Percentiles rank a stretch among this genome's conserved stretches.
Conservation (phyloP, 2,113 vertebrate species). For the Hemiprocne comata region DNA sequence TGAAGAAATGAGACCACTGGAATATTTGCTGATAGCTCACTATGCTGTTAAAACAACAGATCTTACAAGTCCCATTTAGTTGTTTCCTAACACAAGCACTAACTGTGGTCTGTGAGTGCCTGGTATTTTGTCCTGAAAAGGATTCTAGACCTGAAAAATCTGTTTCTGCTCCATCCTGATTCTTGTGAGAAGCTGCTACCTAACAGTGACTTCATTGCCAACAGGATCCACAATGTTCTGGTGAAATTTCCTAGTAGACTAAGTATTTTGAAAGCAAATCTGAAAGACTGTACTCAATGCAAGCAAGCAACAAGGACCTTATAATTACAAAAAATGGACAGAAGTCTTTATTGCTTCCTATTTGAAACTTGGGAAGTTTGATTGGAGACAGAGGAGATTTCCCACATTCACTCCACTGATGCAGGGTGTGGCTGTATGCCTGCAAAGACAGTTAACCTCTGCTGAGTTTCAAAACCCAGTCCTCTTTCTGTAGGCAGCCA, state of each 20-base stretch:
- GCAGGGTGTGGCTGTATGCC: neutral
- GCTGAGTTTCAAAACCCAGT: neutral
- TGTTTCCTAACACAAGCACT: neutral
- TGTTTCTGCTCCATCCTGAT: neutral
- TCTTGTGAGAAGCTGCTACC: neutral
- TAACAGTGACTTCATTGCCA: neutral
- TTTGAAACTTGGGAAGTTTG: neutral
- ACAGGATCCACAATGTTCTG: neutral
- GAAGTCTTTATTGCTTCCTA: neutral
- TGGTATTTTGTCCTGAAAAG: neutral
- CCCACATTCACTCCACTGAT: neutral
- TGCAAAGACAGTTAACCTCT: neutral
- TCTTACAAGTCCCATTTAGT: neutral
- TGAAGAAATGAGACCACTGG: neutral
- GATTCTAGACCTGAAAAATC: neutral
- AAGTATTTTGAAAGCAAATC: neutral
- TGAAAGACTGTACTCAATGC: neutral
- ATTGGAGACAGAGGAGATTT: neutral
- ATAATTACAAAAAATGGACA: neutral
- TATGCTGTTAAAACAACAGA: neutral
- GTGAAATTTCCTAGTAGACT: neutral
- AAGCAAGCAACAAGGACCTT: neutral
- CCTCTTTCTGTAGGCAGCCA: neutral
- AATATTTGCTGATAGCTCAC: neutral
- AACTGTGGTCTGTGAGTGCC: neutral